Evolutionary conservation across 2,797 vertebrate species (phyloP).

Genomic region (Menidia menidia): DNA sequence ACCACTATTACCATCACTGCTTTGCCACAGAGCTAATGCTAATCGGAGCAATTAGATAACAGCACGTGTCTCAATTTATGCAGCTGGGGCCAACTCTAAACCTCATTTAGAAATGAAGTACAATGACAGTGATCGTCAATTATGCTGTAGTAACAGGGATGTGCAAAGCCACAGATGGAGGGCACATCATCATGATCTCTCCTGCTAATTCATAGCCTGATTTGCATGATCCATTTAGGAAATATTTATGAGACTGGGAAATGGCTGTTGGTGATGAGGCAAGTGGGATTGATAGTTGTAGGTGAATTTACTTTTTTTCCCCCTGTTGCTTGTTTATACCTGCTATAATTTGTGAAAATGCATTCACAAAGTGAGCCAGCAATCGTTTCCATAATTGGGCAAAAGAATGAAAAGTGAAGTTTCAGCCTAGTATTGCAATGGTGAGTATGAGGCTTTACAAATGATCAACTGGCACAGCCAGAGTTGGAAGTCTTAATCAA

Average conservation of each 20-base stretch:
- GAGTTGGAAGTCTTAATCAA: conserved; percentile 52
- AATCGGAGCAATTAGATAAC: conserved; percentile 79
- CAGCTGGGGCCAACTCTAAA: conserved; percentile 56
- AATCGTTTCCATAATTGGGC: conserved; percentile 61
- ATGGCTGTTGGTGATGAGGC: conserved; percentile 67
- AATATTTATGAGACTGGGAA: conserved; percentile 72
- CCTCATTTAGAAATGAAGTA: conserved; percentile 62
- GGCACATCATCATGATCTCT: conserved; percentile 66
- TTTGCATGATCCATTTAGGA: conserved; percentile 81
- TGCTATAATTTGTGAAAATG: conserved; percentile 72
- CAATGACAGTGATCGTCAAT: conserved; percentile 80
- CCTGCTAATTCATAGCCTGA: conserved; percentile 69
- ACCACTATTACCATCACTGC: conserved; percentile 58
- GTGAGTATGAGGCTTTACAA: conserved; percentile 29
- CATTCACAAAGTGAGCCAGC: conserved; percentile 57
- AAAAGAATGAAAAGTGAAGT: conserved; percentile 49
- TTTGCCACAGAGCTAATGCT: conserved; percentile 64
- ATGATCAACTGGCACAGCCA: conserved; percentile 28
- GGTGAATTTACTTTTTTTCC: conserved; percentile 41
- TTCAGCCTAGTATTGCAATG: conserved; percentile 47
- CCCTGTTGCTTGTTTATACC: conserved; percentile 63
- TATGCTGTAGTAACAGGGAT: conserved; percentile 64
- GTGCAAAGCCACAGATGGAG: conserved; percentile 68
- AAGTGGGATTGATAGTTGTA: conserved; percentile 52
- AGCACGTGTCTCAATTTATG: conserved; percentile 76